Evolutionary conservation across 2,888 invertebrate species (phyloP).

Genomic region (Athalia circularis): DNA sequence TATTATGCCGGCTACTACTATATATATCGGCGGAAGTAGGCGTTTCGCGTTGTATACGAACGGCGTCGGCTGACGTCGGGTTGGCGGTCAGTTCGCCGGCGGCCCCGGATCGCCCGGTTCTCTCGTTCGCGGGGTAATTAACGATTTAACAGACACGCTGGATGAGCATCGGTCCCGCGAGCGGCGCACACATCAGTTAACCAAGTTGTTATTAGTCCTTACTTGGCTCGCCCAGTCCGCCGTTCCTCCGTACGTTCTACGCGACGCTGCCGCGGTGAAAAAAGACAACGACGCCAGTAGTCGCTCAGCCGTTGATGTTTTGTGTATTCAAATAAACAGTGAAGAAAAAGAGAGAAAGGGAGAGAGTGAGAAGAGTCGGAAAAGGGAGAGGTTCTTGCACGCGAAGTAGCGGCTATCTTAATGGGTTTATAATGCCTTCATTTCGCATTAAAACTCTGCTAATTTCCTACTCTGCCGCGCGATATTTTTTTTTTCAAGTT

Average conservation of each 20-base stretch:
- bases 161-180: slow-evolving; percentile 60
- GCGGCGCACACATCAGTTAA: slow-evolving; percentile 60
- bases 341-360: slow-evolving; percentile 47
- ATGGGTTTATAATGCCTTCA: slow-evolving; percentile 72
- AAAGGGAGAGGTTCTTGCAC: slow-evolving; percentile 45
- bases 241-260: not conserved
- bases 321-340: slow-evolving; percentile 70
- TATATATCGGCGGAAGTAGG: slow-evolving; percentile 67
- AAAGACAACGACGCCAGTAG: slow-evolving; percentile 45
- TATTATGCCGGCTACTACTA: too few species aligned
- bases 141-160: slow-evolving; percentile 69
- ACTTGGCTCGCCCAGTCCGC: slow-evolving; percentile 44
- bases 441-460: slow-evolving; percentile 67
- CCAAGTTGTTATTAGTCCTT: slow-evolving; percentile 67
- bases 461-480: slow-evolving; percentile 52
- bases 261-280: slow-evolving; percentile 34
- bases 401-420: slow-evolving; percentile 57
- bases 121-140: slow-evolving; percentile 62
- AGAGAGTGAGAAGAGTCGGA: slow-evolving; percentile 43
- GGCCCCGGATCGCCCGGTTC: slow-evolving; percentile 34
- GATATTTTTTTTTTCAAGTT: slow-evolving; percentile 43
- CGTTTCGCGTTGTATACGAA: slow-evolving; percentile 60
- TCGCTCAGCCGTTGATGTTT: slow-evolving; percentile 67
- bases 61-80: slow-evolving; percentile 52
- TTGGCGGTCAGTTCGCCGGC: slow-evolving; percentile 4